Evolutionary conservation across 1,140 invertebrate species (phyloP).

Genomic region (Psilanteris sp.): DNA sequence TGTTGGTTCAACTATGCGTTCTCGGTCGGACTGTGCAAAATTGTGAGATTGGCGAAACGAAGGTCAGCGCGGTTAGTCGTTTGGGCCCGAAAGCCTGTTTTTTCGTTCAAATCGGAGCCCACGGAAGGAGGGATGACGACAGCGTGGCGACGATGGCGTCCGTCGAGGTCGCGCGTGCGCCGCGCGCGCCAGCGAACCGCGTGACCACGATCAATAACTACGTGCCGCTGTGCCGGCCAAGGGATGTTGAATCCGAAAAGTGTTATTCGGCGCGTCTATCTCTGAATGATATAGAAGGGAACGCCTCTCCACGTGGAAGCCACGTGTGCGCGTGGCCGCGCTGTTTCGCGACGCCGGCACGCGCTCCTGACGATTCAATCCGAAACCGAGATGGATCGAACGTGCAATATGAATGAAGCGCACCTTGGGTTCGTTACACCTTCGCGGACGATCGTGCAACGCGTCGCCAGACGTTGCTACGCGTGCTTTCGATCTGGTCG

Average conservation of each 20-base stretch:
- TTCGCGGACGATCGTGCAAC: too few species aligned
- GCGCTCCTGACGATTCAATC: constrained; percentile 57
- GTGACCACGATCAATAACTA: constrained; percentile 78
- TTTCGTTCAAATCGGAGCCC: too few species aligned
- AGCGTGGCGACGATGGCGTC: constrained; percentile 75
- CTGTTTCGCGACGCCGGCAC: constrained; percentile 54
- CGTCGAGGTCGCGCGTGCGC: constrained; percentile 77
- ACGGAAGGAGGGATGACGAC: constrained; percentile 61
- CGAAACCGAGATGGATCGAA: constrained; percentile 53
- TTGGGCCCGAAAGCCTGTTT: too few species aligned
- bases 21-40: too few species aligned
- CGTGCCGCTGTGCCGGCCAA: constrained; percentile 67
- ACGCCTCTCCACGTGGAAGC: constrained; percentile 80
- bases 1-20: too few species aligned
- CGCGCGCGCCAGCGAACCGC: constrained; percentile 62
- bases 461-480: constrained; percentile 14
- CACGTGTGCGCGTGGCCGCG: constrained; percentile 76
- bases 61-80: too few species aligned
- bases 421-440: constrained; percentile 38
- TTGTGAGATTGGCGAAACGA: too few species aligned
- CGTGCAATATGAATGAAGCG: constrained; percentile 47
- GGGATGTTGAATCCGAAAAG: constrained; percentile 80
- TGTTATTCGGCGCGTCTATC: constrained; percentile 80
- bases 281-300: constrained; percentile 81
- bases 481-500: too few species aligned